Conservation (phyloP, 2,888 invertebrate species). For the Ptychoptera contaminata region DNA sequence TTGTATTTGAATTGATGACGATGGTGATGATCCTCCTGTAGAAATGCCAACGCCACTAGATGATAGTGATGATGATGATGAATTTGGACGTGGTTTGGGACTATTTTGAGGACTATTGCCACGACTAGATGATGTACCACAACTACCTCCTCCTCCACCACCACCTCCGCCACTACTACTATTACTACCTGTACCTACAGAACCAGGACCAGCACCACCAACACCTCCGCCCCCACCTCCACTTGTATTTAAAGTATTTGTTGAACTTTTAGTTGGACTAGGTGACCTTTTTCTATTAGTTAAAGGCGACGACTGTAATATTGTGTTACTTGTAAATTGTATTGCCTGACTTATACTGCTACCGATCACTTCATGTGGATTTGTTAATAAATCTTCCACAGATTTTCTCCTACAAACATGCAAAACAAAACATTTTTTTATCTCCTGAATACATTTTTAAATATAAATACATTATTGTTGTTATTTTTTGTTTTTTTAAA, state of each 20-base stretch:
- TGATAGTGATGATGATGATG: constrained; percentile 6
- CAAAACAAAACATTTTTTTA: no score
- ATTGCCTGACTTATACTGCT: constrained; percentile 46
- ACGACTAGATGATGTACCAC: constrained; percentile 27
- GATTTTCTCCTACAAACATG: constrained; percentile 40
- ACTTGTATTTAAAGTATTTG: background rate
- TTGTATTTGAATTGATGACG: constrained; percentile 6
- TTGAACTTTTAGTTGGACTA: constrained; percentile 8
- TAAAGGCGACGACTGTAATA: constrained; percentile 34
- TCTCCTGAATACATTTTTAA: no score
- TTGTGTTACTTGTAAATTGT: constrained; percentile 37
- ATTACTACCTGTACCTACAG: constrained; percentile 1
- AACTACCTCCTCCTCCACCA: background rate
- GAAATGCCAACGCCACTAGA: constrained; percentile 16
- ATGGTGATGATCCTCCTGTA: background rate
- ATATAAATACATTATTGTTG: no score
- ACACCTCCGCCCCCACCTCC: no score
- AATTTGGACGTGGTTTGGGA: constrained; percentile 19
- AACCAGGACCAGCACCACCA: no score
- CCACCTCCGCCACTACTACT: background rate
- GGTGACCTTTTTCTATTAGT: constrained; percentile 9
- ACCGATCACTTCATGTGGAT: constrained; percentile 48
- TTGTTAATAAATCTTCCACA: constrained; percentile 45
- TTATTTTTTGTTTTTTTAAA: no score
- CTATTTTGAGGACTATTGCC: constrained; percentile 25